Conservation (phyloP, 2,797 vertebrate species). For the Eulemur albifrons region DNA sequence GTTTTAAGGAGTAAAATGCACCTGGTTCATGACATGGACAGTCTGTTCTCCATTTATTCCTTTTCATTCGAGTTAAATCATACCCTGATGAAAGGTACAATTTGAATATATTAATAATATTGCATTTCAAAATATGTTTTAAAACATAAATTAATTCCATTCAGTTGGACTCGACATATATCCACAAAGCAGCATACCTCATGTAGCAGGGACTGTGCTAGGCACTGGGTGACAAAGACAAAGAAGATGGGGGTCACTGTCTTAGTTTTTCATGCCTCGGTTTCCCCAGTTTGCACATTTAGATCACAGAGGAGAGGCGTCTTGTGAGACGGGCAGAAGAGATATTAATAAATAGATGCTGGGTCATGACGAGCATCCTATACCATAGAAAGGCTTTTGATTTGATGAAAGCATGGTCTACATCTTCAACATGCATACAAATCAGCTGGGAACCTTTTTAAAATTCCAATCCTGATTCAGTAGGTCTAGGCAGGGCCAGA, state of each 20-base stretch:
- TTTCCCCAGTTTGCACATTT: not conserved
- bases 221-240: not conserved
- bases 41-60: not conserved
- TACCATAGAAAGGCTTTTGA: not conserved
- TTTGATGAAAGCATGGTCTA: not conserved
- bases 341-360: not conserved
- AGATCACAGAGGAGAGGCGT: not conserved
- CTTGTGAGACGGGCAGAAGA: not conserved
- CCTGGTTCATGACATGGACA: not conserved
- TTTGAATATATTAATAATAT: not conserved
- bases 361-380: not conserved
- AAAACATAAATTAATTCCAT: not conserved
- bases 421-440: not conserved
- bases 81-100: not conserved
- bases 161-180: not conserved
- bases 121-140: not conserved
- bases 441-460: not conserved
- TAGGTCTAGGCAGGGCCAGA: not conserved
- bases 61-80: not conserved
- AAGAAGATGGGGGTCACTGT: not conserved
- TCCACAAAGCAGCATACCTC: not conserved
- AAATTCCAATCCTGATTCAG: not conserved
- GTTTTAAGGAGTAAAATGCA: not conserved
- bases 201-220: not conserved
- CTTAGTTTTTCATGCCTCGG: not conserved